Evolutionary conservation across 2,113 vertebrate genomes (phyloP).

Genomic region (Neotoma lepida): DNA sequence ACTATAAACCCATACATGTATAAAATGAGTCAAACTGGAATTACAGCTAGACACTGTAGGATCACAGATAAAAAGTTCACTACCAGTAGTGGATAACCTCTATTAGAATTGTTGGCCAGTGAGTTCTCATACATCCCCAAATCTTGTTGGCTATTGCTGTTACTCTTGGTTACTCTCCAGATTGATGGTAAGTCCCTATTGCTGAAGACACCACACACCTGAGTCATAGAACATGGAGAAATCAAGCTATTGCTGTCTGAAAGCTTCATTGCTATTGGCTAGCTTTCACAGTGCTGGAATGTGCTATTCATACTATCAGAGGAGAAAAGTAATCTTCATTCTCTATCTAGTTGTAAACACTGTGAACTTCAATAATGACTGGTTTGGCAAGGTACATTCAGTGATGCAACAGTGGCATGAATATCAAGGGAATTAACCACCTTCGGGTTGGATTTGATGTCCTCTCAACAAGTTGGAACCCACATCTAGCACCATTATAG

Average conservation of each 20-base stretch:
- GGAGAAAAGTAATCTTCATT: neutral
- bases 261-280: neutral
- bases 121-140: neutral
- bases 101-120: neutral
- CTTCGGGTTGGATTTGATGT: neutral
- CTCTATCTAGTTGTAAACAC: neutral
- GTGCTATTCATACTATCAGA: neutral
- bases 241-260: neutral
- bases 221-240: neutral
- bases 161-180: neutral
- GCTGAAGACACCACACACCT: neutral
- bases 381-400: neutral
- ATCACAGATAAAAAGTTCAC: neutral
- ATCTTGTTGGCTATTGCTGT: neutral
- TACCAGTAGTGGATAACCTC: neutral
- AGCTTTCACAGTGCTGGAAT: neutral
- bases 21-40: neutral
- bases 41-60: neutral
- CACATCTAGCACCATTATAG: neutral
- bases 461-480: too few relatives aligned
- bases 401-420: neutral
- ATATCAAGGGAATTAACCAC: neutral
- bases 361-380: neutral
- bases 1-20: neutral
- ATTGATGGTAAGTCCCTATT: neutral